Conservation (phyloP, 2,888 invertebrate species). For the Pherbina coryleti region DNA sequence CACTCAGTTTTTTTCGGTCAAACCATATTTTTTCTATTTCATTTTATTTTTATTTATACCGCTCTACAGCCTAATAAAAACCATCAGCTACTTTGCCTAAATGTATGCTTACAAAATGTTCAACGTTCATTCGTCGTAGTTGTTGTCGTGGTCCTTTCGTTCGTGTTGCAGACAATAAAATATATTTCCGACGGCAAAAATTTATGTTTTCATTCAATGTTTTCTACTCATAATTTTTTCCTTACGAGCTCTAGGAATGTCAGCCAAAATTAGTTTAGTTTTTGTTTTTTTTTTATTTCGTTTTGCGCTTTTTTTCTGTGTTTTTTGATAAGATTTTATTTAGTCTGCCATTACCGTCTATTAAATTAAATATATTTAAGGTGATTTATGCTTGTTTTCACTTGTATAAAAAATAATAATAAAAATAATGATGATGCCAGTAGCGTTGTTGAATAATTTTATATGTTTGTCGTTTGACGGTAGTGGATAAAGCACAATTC, state of each 20-base stretch:
- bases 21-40: not conserved
- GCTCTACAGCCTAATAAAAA: conserved; percentile 4
- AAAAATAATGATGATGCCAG: too few species aligned
- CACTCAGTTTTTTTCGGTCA: not conserved
- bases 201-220: conserved; percentile 25
- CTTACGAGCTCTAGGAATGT: not conserved
- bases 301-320: not conserved
- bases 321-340: not conserved
- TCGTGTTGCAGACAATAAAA: conserved; percentile 34
- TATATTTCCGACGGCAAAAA: conserved; percentile 30
- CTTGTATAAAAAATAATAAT: too few species aligned
- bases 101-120: conserved; percentile 30
- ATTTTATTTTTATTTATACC: not conserved
- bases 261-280: not conserved
- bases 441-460: too few species aligned
- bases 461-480: too few species aligned
- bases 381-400: too few species aligned
- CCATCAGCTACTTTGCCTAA: conserved; percentile 33
- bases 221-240: not conserved
- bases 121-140: not conserved
- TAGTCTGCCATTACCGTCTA: conserved; percentile 4
- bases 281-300: not conserved
- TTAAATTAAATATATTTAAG: conserved; percentile 2
- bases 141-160: not conserved
- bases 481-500: too few species aligned